These are phyloP conservation scores for Cylloceria caligata DNA, from an alignment of 2,888 invertebrate species.

Conservation along the genomic window DNA sequence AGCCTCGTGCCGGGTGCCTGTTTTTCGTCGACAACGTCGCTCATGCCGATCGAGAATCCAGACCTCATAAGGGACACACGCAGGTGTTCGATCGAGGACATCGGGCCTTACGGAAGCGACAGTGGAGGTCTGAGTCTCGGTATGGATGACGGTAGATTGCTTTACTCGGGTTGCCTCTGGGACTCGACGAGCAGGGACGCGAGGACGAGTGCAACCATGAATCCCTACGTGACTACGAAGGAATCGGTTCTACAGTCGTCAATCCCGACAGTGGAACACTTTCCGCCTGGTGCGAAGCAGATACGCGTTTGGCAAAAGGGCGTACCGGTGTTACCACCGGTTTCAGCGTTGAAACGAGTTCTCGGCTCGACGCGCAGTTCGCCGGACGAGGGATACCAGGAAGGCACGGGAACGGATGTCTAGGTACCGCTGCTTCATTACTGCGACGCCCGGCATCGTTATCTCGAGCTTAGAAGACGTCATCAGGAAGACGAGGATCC, in stretches of 20 bases:
- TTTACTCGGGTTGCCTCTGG: conserved; percentile 93
- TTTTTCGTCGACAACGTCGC: conserved; percentile 91
- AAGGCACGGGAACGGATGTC: conserved; percentile 96
- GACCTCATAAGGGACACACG: conserved; percentile 93
- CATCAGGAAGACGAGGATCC: conserved; percentile 75
- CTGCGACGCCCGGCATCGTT: conserved; percentile 81
- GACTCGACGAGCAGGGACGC: conserved; percentile 85
- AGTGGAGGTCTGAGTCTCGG: conserved; percentile 68
- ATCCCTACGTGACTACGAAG: conserved; percentile 90
- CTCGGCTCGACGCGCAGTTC: conserved; percentile 93
- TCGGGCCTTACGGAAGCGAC: conserved; percentile 86
- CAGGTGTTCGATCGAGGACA: conserved; percentile 80
- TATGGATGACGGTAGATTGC: conserved; percentile 79
- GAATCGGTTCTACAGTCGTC: conserved; percentile 77
- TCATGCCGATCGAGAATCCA: conserved; percentile 91
- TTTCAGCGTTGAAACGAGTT: conserved; percentile 93
- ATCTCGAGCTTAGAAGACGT: conserved; percentile 79
- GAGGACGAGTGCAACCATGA: conserved; percentile 90
- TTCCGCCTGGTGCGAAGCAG: conserved; percentile 90
- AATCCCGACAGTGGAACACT: conserved; percentile 79
- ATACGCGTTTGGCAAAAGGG: conserved; percentile 94
- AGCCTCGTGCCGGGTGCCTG: conserved; percentile 85
- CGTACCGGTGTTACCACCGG: conserved; percentile 94
- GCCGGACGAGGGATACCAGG: conserved; percentile 96
- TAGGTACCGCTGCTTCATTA: conserved; percentile 86